Conservation (phyloP, 2,113 vertebrate species). For the Pteronura brasiliensis region DNA sequence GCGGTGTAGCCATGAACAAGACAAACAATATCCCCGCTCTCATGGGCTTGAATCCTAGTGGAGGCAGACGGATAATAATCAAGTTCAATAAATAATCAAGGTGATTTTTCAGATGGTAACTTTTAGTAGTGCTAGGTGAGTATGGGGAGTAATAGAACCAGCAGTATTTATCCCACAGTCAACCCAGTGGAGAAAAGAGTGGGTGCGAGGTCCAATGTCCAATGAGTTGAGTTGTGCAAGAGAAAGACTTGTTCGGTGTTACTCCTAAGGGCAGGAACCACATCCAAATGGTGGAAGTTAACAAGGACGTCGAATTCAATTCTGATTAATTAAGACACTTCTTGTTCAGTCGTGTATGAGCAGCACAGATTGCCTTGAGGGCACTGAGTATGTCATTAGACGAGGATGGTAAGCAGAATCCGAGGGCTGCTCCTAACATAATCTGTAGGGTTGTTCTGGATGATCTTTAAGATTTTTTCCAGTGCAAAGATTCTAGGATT, state of each 20-base stretch:
- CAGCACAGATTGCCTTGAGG: neutral
- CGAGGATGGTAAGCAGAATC: neutral
- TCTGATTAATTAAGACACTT: neutral
- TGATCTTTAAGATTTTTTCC: neutral
- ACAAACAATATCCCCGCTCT: neutral
- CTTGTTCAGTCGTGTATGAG: neutral
- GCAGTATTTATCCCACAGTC: neutral
- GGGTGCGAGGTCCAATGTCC: neutral
- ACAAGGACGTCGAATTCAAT: neutral
- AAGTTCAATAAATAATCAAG: conserved; percentile 35
- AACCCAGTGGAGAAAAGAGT: neutral
- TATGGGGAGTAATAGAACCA: neutral
- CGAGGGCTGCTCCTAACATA: neutral
- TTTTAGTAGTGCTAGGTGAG: neutral
- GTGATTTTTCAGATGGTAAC: neutral
- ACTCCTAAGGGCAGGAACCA: neutral
- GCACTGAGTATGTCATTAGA: neutral
- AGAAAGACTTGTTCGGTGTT: neutral
- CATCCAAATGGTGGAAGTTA: neutral
- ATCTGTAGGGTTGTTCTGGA: neutral
- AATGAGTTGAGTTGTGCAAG: neutral
- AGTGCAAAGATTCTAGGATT: neutral
- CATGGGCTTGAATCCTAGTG: neutral
- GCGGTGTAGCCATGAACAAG: neutral
- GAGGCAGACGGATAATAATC: neutral